Base-by-base conservation (phyloP, 1,140 invertebrate genomes). In the Aculops lycopersici region DNA sequence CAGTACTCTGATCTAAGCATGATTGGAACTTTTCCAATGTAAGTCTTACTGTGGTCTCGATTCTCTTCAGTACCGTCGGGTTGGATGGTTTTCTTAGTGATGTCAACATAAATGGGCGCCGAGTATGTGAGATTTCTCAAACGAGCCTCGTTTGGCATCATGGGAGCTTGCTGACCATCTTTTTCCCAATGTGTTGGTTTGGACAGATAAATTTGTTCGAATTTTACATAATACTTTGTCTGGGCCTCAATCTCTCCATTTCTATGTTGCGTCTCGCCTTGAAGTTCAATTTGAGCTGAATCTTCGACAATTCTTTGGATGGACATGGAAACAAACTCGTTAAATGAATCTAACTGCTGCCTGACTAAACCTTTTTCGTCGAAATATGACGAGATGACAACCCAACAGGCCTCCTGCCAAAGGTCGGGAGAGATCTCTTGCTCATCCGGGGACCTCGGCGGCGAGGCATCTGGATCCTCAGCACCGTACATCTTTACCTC, bases 391-490 rank as follows among this genome's bases (percentile, higher is more conserved):
- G 84, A 88, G 50, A 97, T 97, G 35, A 97, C 86, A 55, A 94
- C 90, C 90, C 90, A 97, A 53, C 86, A 95, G n/a, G 88, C 88
- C 65, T 97, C 90, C 60, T 97, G 83, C 84, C 84, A 94, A 41
- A 90, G 59, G 53, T 90, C 81, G 14, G 78, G 71, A 13, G 80
- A 83, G 49, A 92, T 84, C 59, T 90, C 81, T 55, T 78, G 64
- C 47, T 79, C 73, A 48, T 74, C 72, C n/a, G n/a, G n/a, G n/a
- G n/a, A n/a, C n/a, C n/a, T n/a, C n/a, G n/a, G n/a, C n/a, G n/a
- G n/a, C n/a, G n/a, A n/a, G n/a, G n/a, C n/a, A n/a, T n/a, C n/a
- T n/a, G n/a, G n/a, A n/a, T n/a, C n/a, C n/a, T n/a, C n/a, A n/a
- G n/a, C n/a, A n/a, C n/a, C n/a, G n/a, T n/a, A n/a, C n/a, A n/a